phyloP scores from a whole-genome alignment of 2,888 invertebrate species.

The Amiota minor region DNA sequence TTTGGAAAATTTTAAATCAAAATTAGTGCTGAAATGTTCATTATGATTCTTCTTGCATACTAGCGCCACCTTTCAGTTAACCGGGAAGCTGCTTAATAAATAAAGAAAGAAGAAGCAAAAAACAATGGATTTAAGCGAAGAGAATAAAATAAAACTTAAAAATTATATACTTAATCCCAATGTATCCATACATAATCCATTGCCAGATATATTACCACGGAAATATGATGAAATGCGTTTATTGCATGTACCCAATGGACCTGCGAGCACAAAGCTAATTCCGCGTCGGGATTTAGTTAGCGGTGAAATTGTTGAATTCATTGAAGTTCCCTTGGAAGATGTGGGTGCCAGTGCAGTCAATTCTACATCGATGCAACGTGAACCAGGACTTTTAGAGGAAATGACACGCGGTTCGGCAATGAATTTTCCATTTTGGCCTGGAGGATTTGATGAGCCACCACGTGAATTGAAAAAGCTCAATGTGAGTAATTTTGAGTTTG shows the following conservation, averaged over 20 bases:
- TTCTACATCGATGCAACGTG: conserved; percentile 85
- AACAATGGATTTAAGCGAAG: conserved; percentile 31
- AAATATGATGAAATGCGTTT: conserved; percentile 63
- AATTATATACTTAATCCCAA: conserved; percentile 70
- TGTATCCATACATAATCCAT: conserved; percentile 69
- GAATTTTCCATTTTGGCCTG: conserved; percentile 91
- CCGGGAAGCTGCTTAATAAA: too few relatives aligned
- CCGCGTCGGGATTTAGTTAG: conserved; percentile 81
- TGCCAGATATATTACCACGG: conserved; percentile 67
- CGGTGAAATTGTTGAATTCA: conserved; percentile 83
- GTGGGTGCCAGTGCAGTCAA: conserved; percentile 81
- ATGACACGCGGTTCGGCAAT: conserved; percentile 82
- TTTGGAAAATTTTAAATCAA: background rate
- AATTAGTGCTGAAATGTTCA: too few relatives aligned
- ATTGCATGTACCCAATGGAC: conserved; percentile 61
- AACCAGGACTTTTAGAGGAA: conserved; percentile 82
- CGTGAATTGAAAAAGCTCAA: conserved; percentile 73
- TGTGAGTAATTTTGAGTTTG: conserved; percentile 73
- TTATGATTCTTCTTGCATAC: too few relatives aligned
- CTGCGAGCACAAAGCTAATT: conserved; percentile 68
- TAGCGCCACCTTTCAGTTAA: too few relatives aligned
- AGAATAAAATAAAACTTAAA: conserved; percentile 56
- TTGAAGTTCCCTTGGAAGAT: conserved; percentile 77
- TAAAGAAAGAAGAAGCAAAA: background rate
- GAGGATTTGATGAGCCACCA: conserved; percentile 81